Base-by-base conservation (phyloP, 1,140 invertebrate species). In the Coenobita brevimanus region DNA sequence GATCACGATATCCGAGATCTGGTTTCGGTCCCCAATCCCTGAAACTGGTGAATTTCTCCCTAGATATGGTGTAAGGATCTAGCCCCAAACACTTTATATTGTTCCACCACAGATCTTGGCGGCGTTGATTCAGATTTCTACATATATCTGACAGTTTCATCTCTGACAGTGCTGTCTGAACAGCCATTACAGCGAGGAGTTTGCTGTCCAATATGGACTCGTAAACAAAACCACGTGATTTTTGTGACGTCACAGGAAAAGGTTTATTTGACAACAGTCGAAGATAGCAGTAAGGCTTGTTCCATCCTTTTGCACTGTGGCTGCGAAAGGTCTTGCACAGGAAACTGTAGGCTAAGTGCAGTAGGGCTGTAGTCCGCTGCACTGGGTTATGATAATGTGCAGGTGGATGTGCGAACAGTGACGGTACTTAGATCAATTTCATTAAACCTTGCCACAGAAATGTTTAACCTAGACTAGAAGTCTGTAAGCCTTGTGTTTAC, bases 221-320 rank as follows among this genome's bases (percentile, higher is more conserved):
- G n/a, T n/a, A n/a, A n/a, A n/a, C n/a, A n/a, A n/a, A n/a, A n/a
- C n/a, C n/a, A n/a, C n/a, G n/a, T n/a, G n/a, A n/a, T n/a, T n/a
- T n/a, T n/a, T n/a, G n/a, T n/a, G n/a, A n/a, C n/a, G n/a, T n/a
- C n/a, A n/a, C n/a, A n/a, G n/a, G n/a, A n/a, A n/a, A n/a, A n/a
- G n/a, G n/a, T n/a, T n/a, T n/a, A n/a, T n/a, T n/a, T 10, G 64
- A 69, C 64, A 69, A 69, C 64, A 69, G 13, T 69, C 27, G 64
- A 69, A 69, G 64, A 69, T 69, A n/a, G 10, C 54, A 57, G 54
- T 57, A 57, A 57, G n/a, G 54, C 54, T 13, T 57, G 54, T 57
- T 57, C 54, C 54, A 57, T 57, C 27, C 64, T 69, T 8, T 27
- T 69, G 13, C 64, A 69, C 64, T 13, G n/a, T n/a, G n/a, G n/a